Base-by-base conservation (phyloP, 1,140 invertebrate genomes). In the Bathynomus jamesi region DNA sequence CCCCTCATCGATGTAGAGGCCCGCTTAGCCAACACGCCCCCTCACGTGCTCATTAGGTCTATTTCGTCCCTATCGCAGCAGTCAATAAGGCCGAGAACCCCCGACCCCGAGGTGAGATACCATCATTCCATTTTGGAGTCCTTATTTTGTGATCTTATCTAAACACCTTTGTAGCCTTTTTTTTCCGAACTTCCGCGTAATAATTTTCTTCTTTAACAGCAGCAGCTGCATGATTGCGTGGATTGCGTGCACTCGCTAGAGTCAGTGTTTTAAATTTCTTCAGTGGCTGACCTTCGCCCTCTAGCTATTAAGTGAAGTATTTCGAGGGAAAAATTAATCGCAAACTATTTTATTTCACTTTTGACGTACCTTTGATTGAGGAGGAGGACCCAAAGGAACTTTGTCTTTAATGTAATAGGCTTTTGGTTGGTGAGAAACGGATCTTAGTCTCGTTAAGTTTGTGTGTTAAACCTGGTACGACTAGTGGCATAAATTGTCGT, bases 1-100 rank as follows among this genome's bases (percentile, higher is more conserved):
- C 21, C 40, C 21, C 40, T 64, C 29, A 40, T 64, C 25, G 61
- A 65, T 64, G 69, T 64, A 25, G 69, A 65, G 32, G 62, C 63
- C 11, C 62, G 61, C n/a, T 21, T 65, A 25, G 63, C 69, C 27
- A 64, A 65, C 30, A 71, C 63, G 4, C 62, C 61, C 46, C 61
- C 69, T 27, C 63, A 65, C 46, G 62, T 71, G 28, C 61, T 64
- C 17, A 65, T 65, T 27, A 31, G 61, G 24, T 64, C 61, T 3
- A 28, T 71, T 46, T 65, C 63, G 21, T 65, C 63, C 40, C 65
- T 71, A 40, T 71, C 61, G 1, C 69, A 53, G n/a, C 63, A 53
- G 24, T 71, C 61, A 53, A 65, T 65, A 53, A 2, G 40, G 40
- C 40, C 40, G 40, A 53, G 40, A 5, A 53, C 40, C 11, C 40